Conservation (phyloP, 2,888 invertebrate species). For the Andricus quercusramuli region DNA sequence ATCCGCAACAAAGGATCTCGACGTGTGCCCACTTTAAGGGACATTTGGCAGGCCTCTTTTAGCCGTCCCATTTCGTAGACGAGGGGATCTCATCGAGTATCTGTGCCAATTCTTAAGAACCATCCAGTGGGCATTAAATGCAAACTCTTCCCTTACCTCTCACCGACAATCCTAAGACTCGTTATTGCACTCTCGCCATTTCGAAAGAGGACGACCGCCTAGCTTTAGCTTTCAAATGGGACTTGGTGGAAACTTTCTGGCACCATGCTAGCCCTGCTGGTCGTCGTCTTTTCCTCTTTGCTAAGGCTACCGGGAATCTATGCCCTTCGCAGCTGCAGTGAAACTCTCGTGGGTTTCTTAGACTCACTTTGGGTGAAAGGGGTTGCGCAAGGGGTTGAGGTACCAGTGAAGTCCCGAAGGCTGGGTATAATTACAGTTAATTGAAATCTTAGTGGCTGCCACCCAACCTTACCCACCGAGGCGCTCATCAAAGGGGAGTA, state of each 20-base stretch:
- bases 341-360: conserved; percentile 52
- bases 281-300: conserved; percentile 43
- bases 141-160: conserved; percentile 49
- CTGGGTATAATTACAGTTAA: conserved; percentile 73
- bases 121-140: conserved; percentile 68
- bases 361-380: conserved; percentile 42
- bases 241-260: conserved; percentile 75
- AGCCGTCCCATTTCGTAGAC: conserved; percentile 15
- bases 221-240: conserved; percentile 70
- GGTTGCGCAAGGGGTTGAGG: conserved; percentile 46
- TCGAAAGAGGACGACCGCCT: conserved; percentile 49
- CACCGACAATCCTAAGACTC: conserved; percentile 43
- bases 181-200: conserved; percentile 45
- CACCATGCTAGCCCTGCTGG: conserved; percentile 49
- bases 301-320: conserved; percentile 16
- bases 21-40: conserved; percentile 34
- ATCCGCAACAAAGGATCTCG: conserved; percentile 35
- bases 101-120: conserved; percentile 73
- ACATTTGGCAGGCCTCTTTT: conserved; percentile 64
- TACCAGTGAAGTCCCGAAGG: conserved; percentile 60
- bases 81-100: conserved; percentile 29
- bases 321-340: conserved; percentile 52
- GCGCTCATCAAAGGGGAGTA: conserved; percentile 1
- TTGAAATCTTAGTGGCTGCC: conserved; percentile 73
- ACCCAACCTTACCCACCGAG: conserved; percentile 57